Conservation (phyloP, 2,888 invertebrate genomes). For the Conistra vaccinii region DNA sequence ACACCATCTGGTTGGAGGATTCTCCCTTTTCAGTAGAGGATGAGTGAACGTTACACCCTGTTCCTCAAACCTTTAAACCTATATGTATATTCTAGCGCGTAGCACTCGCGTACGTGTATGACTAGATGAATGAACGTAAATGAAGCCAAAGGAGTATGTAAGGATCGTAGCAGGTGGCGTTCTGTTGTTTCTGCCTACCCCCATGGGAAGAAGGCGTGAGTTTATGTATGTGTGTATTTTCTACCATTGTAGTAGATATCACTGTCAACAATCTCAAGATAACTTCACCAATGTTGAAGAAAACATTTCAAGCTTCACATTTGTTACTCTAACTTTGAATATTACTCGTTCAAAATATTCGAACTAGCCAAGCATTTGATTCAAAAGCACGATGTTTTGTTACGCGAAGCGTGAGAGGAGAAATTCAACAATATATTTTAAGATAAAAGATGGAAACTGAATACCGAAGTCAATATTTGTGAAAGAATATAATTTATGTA, state of each 20-base stretch:
- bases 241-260: neutral
- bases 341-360: constrained; percentile 59
- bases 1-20: no score
- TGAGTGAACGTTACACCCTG: no score
- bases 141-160: neutral
- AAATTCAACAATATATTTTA: constrained; percentile 51
- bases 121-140: no score
- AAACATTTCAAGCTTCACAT: constrained; percentile 39
- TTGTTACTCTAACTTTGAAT: constrained; percentile 44
- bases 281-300: constrained; percentile 22
- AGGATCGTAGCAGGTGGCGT: neutral
- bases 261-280: constrained; percentile 28
- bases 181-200: no score
- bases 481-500: constrained; percentile 22
- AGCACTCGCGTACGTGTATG: no score
- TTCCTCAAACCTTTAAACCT: no score
- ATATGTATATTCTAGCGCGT: no score
- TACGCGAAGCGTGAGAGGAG: constrained; percentile 26
- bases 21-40: no score
- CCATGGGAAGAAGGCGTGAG: neutral
- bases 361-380: constrained; percentile 62
- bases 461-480: constrained; percentile 30
- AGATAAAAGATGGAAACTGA: constrained; percentile 36
- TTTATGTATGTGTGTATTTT: neutral
- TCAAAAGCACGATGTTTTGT: constrained; percentile 42